phyloP scores from a whole-genome alignment of 2,113 vertebrate genomes.

The Bothrops jararaca region DNA sequence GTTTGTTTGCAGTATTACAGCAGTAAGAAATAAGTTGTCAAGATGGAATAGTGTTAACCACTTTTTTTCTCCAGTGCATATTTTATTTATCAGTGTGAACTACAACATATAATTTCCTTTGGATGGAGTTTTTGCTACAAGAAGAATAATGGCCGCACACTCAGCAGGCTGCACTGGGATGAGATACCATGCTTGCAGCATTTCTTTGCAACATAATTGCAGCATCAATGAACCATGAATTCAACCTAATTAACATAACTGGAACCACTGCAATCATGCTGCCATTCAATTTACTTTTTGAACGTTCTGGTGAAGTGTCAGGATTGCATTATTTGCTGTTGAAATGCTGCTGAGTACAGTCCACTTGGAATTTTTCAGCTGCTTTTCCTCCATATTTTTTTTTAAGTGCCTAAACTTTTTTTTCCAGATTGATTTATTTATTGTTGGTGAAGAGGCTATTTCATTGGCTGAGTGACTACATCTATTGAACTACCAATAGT shows the following conservation, averaged over 20 bases:
- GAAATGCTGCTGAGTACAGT: constrained; percentile 43
- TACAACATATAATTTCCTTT: constrained; percentile 30
- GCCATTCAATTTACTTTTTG: constrained; percentile 64
- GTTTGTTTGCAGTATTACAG: constrained; percentile 28
- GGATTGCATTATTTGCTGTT: constrained; percentile 50
- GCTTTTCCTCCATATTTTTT: constrained; percentile 40
- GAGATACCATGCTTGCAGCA: constrained; percentile 60
- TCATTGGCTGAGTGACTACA: constrained; percentile 31
- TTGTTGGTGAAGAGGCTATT: constrained; percentile 1
- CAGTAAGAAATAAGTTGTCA: constrained; percentile 11
- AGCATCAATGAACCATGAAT: constrained; percentile 70
- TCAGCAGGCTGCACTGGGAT: constrained; percentile 63
- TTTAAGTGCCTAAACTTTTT: constrained; percentile 8
- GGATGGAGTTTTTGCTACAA: constrained; percentile 55
- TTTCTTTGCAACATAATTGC: constrained; percentile 68
- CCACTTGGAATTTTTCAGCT: constrained; percentile 52
- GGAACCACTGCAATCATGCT: constrained; percentile 67
- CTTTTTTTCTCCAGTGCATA: not conserved
- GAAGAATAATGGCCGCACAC: constrained; percentile 53
- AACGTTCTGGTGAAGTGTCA: constrained; percentile 58
- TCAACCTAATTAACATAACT: constrained; percentile 70
- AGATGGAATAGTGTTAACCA: not conserved
- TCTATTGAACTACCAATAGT: constrained; percentile 39
- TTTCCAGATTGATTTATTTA: constrained; percentile 36
- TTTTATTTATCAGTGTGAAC: constrained; percentile 35